These are phyloP conservation scores for Eupithecia subfuscata DNA, from an alignment of 2,888 invertebrate genomes.

Conservation along the genomic window DNA sequence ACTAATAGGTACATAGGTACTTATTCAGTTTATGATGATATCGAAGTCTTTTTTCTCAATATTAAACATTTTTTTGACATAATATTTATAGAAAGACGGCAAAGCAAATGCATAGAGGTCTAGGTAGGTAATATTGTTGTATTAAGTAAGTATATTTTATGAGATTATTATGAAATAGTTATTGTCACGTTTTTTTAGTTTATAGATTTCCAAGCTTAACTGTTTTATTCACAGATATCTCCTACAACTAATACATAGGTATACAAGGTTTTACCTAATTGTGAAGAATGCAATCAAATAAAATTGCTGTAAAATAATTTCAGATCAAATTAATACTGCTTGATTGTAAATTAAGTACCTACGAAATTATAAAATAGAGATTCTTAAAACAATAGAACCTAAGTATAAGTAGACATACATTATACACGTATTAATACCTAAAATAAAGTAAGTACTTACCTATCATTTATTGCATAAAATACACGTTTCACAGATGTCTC, in stretches of 20 bases:
- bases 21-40: background rate
- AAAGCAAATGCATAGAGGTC: background rate
- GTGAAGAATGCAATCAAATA: no score
- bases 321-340: no score
- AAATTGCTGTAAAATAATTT: no score
- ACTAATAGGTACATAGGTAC: background rate
- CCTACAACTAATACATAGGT: no score
- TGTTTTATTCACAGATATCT: background rate
- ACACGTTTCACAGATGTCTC: background rate
- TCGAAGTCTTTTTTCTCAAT: background rate
- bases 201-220: slow-evolving; percentile 35
- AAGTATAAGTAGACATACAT: no score
- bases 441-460: no score
- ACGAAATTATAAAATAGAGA: no score
- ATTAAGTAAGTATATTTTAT: slow-evolving; percentile 49
- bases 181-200: slow-evolving; percentile 76
- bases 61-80: background rate
- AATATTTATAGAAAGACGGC: background rate
- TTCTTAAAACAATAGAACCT: no score
- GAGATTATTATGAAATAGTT: slow-evolving; percentile 75
- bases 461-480: no score
- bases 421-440: no score
- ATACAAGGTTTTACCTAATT: background rate
- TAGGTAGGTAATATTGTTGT: background rate
- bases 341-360: no score